Conservation (phyloP, 2,888 invertebrate genomes). For the Pammene aurita region DNA sequence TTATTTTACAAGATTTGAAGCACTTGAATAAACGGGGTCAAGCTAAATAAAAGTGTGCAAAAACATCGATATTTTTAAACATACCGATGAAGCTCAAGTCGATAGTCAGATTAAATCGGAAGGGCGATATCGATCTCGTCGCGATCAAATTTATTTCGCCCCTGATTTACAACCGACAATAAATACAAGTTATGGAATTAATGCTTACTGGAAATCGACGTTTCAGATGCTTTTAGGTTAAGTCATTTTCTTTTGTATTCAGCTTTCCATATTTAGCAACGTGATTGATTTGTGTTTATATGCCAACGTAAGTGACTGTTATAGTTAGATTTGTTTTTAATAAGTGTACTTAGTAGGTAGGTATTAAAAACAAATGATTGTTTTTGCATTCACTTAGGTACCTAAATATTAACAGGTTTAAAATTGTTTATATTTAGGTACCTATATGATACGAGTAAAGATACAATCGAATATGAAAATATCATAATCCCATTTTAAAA, state of each 20-base stretch:
- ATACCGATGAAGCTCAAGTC: constrained; percentile 18
- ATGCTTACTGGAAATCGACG: constrained; percentile 28
- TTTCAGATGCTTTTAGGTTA: constrained; percentile 14
- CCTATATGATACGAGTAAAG: too few species aligned
- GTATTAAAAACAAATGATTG: too few species aligned
- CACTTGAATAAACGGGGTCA: too few species aligned
- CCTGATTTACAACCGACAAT: constrained; percentile 36
- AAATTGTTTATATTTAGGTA: too few species aligned
- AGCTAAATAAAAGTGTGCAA: too few species aligned
- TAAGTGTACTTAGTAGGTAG: neutral
- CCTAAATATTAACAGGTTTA: too few species aligned
- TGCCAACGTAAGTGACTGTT: neutral
- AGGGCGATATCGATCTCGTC: constrained; percentile 40
- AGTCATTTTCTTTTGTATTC: neutral
- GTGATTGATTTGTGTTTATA: constrained; percentile 9
- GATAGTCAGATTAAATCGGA: constrained; percentile 42
- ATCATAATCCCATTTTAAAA: too few species aligned
- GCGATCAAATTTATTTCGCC: constrained; percentile 33
- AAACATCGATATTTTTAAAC: neutral
- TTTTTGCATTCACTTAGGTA: too few species aligned
- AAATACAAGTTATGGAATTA: constrained; percentile 36
- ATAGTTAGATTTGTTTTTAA: neutral
- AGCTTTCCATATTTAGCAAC: constrained; percentile 9
- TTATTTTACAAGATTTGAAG: too few species aligned
- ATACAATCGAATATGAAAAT: too few species aligned